Conservation (phyloP, 2,113 vertebrate species). For the Calyptomena viridis region DNA sequence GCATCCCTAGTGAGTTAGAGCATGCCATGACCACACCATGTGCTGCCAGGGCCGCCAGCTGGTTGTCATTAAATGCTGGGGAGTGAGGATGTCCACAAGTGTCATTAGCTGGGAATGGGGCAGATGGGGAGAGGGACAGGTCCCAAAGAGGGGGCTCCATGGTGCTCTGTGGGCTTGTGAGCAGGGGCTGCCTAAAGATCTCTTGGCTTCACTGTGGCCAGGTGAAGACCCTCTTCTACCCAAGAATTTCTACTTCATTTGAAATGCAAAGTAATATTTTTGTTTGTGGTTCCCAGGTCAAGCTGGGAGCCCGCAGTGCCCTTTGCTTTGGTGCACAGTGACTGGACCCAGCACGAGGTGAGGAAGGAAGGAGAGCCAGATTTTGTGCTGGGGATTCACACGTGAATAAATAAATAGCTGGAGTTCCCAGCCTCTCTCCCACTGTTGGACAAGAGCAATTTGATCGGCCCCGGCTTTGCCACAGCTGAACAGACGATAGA, state of each 20-base stretch:
- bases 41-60: background rate
- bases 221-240: background rate
- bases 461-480: background rate
- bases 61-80: background rate
- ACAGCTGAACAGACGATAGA: background rate
- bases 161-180: accelerated
- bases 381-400: background rate
- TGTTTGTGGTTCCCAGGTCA: background rate
- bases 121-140: background rate
- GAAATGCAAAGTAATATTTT: background rate
- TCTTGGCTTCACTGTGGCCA: background rate
- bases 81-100: background rate
- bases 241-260: background rate
- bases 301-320: background rate
- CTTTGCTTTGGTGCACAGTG: background rate
- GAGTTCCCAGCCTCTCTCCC: background rate
- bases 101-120: background rate
- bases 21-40: accelerated
- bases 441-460: background rate
- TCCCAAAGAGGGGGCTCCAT: background rate
- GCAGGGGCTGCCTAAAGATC: background rate
- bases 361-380: background rate
- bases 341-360: background rate
- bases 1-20: background rate
- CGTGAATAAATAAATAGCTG: slow-evolving; percentile 6